Evolutionary conservation across 2,797 vertebrate species (phyloP).

Genomic region (Pygocentrus nattereri): DNA sequence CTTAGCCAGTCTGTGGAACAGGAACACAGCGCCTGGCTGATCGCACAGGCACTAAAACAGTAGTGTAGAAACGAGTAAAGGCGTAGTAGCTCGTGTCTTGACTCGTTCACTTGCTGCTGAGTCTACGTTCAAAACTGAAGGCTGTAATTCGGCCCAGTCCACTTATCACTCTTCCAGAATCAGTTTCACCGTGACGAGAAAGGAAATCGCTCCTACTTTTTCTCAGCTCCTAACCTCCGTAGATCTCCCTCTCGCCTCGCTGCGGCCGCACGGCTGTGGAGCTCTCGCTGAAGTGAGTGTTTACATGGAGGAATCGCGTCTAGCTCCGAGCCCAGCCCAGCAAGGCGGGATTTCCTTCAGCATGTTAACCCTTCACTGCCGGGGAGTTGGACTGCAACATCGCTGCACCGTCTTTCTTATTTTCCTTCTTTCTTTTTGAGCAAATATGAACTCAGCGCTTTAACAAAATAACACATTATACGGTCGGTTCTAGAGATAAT

Average conservation of each 20-base stretch:
- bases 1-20: background rate
- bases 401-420: no score
- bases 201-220: background rate
- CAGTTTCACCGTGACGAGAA: background rate
- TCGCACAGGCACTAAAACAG: background rate
- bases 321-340: constrained; percentile 37
- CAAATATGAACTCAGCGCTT: no score
- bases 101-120: constrained; percentile 41
- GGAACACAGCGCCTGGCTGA: background rate
- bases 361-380: constrained; percentile 63
- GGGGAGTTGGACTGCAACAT: no score
- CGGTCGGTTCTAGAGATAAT: no score
- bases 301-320: constrained; percentile 59
- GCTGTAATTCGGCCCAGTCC: constrained; percentile 41
- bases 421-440: no score
- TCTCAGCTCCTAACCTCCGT: background rate
- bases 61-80: no score
- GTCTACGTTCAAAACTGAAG: constrained; percentile 15
- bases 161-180: constrained; percentile 12
- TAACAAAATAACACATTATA: no score
- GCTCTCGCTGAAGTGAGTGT: constrained; percentile 42
- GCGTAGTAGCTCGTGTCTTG: no score
- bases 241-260: background rate
- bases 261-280: background rate
- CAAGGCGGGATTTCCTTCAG: constrained; percentile 66